phyloP scores from a whole-genome alignment of 1,140 invertebrate genomes.

The Drosophila jambulina region DNA sequence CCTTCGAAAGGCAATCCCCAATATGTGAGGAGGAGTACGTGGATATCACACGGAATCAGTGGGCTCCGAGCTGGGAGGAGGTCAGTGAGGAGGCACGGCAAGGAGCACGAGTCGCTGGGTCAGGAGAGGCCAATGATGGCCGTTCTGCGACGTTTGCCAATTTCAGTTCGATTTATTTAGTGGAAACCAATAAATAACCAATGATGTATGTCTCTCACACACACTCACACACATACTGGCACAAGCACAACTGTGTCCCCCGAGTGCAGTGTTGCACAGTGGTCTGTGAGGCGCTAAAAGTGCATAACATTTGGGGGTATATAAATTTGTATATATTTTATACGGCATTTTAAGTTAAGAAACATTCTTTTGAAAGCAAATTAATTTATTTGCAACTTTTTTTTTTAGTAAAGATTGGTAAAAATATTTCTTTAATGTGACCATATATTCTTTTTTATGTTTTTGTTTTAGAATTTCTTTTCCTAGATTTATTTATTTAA shows the following conservation, averaged over 20 bases:
- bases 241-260: constrained; percentile 43
- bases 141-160: constrained; percentile 82
- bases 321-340: neutral
- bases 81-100: constrained; percentile 1
- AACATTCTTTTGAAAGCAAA: neutral
- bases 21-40: constrained; percentile 24
- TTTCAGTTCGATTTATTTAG: constrained; percentile 82
- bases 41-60: constrained; percentile 15
- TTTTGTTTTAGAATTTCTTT: too few species aligned
- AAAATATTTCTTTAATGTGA: neutral
- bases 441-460: neutral
- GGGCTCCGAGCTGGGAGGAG: neutral
- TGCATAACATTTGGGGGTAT: neutral
- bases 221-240: constrained; percentile 6
- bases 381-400: neutral
- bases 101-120: constrained; percentile 26
- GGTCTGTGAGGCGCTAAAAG: neutral
- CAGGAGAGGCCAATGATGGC: constrained; percentile 74
- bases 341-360: neutral
- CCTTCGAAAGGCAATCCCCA: constrained; percentile 17
- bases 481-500: too few species aligned
- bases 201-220: constrained; percentile 61
- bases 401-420: neutral
- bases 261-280: constrained; percentile 50
- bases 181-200: constrained; percentile 83